Percentiles rank a stretch among this genome's conserved stretches.
These are phyloP conservation scores for Cacatua alba DNA, from an alignment of 2,113 vertebrate species.

Conservation along the genomic window DNA sequence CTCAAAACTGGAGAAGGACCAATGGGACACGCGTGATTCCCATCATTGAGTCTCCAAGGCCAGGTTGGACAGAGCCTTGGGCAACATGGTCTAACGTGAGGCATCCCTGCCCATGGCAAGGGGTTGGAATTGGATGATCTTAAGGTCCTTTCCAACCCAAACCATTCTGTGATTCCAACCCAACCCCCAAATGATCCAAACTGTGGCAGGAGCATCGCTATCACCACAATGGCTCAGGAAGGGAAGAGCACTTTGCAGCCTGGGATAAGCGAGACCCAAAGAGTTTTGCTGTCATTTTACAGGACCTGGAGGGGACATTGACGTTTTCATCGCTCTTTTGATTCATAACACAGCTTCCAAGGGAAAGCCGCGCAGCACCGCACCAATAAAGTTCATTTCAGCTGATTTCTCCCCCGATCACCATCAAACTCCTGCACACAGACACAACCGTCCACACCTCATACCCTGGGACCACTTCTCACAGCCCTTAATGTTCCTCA, in stretches of 20 bases:
- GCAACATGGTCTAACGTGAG: too few species aligned
- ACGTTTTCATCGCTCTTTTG: conserved; percentile 1
- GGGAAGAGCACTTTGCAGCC: background rate
- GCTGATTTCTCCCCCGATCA: background rate
- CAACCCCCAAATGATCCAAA: background rate
- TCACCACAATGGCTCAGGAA: background rate
- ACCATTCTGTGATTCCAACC: background rate
- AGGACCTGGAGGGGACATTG: background rate
- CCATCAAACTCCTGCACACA: background rate
- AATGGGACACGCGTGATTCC: too few species aligned
- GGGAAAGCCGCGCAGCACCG: background rate
- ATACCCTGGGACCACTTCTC: background rate
- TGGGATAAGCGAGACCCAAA: background rate
- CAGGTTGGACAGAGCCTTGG: too few species aligned
- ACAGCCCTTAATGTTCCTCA: background rate
- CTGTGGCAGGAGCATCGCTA: background rate
- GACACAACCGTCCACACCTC: background rate
- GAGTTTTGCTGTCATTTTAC: background rate
- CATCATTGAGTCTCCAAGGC: too few species aligned
- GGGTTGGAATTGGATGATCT: background rate
- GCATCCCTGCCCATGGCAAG: too few species aligned
- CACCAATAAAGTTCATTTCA: conserved; percentile 7
- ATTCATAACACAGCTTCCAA: conserved; percentile 2
- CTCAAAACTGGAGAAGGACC: too few species aligned
- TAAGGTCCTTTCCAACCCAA: background rate